These are phyloP conservation scores for Lutjanus argentimaculatus DNA, from an alignment of 2,797 vertebrate genomes.

Conservation along the genomic window DNA sequence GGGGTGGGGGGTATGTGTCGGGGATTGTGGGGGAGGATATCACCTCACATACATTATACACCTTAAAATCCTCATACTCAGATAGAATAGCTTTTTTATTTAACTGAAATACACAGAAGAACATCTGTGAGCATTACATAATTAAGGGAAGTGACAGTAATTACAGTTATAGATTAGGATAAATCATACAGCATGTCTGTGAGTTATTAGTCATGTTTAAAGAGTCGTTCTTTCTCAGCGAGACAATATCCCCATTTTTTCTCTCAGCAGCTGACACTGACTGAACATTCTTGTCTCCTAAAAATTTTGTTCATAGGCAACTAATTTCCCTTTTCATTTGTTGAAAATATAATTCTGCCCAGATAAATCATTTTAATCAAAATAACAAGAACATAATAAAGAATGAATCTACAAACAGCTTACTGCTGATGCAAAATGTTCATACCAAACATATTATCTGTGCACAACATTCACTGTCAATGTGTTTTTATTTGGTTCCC, in stretches of 20 bases:
- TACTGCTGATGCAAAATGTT: background rate
- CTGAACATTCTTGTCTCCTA: background rate
- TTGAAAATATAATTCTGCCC: too few relatives aligned
- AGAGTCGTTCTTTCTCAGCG: background rate
- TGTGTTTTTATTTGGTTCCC: background rate
- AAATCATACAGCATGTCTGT: conserved; percentile 9
- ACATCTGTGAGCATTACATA: background rate
- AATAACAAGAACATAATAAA: background rate
- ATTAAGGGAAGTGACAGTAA: conserved; percentile 6
- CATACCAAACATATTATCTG: background rate
- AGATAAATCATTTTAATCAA: too few relatives aligned
- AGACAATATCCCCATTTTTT: background rate
- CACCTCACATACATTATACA: background rate
- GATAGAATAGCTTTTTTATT: too few relatives aligned
- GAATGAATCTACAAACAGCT: background rate
- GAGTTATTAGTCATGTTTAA: conserved; percentile 10
- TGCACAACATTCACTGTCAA: background rate
- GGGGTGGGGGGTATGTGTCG: background rate
- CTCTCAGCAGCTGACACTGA: background rate
- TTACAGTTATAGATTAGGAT: conserved; percentile 8
- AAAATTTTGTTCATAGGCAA: background rate
- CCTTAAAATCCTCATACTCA: conserved; percentile 1
- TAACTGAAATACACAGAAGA: background rate
- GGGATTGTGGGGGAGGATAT: conserved; percentile 2
- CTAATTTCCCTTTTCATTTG: too few relatives aligned